These are phyloP conservation scores for Synergus japonicus DNA, from an alignment of 2,888 invertebrate species.

Conservation along the genomic window DNA sequence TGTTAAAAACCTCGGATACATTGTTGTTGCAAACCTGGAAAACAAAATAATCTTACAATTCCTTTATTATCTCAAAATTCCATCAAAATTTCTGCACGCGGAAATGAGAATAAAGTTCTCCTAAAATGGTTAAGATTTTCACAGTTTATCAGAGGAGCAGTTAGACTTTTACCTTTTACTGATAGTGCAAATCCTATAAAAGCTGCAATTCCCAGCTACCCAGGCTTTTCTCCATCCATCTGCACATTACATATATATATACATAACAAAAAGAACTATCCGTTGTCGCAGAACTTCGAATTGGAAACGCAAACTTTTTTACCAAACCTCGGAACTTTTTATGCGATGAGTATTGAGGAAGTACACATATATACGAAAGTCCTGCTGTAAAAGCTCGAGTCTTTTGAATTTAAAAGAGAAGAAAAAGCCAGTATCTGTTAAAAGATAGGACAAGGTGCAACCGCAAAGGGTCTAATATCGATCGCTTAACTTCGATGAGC, in stretches of 20 bases:
- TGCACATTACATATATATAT: conserved; percentile 3
- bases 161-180: background rate
- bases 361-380: conserved; percentile 14
- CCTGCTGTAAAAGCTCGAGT: background rate
- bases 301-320: conserved; percentile 34
- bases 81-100: too few relatives aligned
- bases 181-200: conserved; percentile 15
- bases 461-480: conserved; percentile 8
- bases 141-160: background rate
- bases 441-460: conserved; percentile 8
- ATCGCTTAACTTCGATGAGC: background rate
- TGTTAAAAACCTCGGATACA: background rate
- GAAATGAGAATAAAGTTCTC: background rate
- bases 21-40: background rate
- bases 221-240: background rate
- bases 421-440: background rate
- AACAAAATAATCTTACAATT: background rate
- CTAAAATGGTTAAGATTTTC: background rate
- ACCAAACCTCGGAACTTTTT: conserved; percentile 13
- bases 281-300: conserved; percentile 25
- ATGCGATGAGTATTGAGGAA: background rate
- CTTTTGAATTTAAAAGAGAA: conserved; percentile 8
- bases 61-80: too few relatives aligned
- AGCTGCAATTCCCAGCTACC: background rate
- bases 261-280: conserved; percentile 1